Base-by-base conservation (phyloP, 2,797 vertebrate species). In the Acanthurus leucopareius region DNA sequence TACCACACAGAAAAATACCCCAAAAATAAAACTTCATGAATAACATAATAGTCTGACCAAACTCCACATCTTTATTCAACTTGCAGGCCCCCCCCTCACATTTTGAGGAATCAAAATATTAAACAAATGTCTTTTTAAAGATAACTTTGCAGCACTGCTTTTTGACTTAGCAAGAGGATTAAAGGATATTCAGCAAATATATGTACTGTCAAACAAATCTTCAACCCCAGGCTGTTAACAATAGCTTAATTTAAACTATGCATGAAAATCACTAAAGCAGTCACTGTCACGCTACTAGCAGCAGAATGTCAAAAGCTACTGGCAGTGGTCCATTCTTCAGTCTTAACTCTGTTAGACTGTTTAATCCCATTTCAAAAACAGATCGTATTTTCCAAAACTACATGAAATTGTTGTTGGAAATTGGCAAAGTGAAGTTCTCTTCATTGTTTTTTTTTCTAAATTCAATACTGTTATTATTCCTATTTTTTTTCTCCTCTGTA, bases 341-440 rank as follows among this genome's bases (percentile, higher is more conserved):
- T 75, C 79, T 88, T 81, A 81, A 66, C 82, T 86, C 76, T 52
- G 72, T 87, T 81, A 75, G 62, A 72, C 82, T 70, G 35, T 80
- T 89, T 87, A 89, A 88, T 91, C 82, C 76, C 69, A 75, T 83
- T 85, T 80, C 65, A 79, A 82, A 85, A 77, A 87, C 66, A 80
- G 40, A 86, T 80, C 77, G 73, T 47, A 60, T 79, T 85, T 78
- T 64, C 57, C 70, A 57, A 80, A 89, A 78, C 83, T 69, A 48
- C 58, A 58, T 48, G 0, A 51, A 82, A 79, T 61, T 73, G 57
- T 77, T 87, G 74, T 47, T 7, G 57, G 59, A 82, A 79, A 77
- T 54, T 57, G 42, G 61, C 54, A 73, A 86, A 77, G 51, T 76
- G 71, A 1, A 28, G 15, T 79, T 83, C 64, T 66, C n/a, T 22